phyloP scores from a whole-genome alignment of 1,140 invertebrate species.

The Forficula auricularia region DNA sequence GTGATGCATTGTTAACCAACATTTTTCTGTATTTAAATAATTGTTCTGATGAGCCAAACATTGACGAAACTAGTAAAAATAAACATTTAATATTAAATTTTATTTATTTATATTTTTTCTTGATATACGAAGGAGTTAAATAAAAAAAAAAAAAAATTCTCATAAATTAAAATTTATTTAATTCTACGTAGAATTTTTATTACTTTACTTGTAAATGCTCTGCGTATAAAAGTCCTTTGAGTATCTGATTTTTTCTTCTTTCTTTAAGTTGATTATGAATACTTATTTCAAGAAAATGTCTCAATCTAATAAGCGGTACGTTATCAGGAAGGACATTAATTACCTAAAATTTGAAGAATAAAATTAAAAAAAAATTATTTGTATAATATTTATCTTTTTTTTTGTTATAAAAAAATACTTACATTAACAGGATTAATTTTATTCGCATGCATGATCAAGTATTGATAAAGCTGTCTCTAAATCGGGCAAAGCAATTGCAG shows the following conservation, averaged over 20 bases:
- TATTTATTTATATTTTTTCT: too few species aligned
- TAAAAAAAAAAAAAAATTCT: too few species aligned
- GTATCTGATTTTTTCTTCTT: conserved; percentile 50
- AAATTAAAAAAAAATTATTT: neutral
- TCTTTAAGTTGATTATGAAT: conserved; percentile 53
- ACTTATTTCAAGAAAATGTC: conserved; percentile 58
- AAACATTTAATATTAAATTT: too few species aligned
- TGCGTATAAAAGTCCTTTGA: conserved; percentile 64
- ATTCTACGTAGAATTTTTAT: conserved; percentile 3
- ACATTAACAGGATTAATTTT: conserved; percentile 64
- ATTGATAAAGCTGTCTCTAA: conserved; percentile 57
- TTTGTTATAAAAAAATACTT: conserved; percentile 12
- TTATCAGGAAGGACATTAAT: conserved; percentile 56
- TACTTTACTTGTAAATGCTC: conserved; percentile 49
- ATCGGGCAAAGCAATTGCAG: conserved; percentile 42
- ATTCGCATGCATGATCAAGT: conserved; percentile 60
- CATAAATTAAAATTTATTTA: too few species aligned
- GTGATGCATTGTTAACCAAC: too few species aligned
- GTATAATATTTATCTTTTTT: neutral
- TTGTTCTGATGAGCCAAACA: too few species aligned
- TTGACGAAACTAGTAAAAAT: too few species aligned
- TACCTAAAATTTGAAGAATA: conserved; percentile 30
- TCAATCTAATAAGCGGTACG: conserved; percentile 50
- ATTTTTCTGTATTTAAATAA: too few species aligned
- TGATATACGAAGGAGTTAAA: too few species aligned